Evolutionary conservation across 2,113 vertebrate species (phyloP), one percentile per base, ranked within the genome.

Genomic region (Platichthys stellatus): DNA sequence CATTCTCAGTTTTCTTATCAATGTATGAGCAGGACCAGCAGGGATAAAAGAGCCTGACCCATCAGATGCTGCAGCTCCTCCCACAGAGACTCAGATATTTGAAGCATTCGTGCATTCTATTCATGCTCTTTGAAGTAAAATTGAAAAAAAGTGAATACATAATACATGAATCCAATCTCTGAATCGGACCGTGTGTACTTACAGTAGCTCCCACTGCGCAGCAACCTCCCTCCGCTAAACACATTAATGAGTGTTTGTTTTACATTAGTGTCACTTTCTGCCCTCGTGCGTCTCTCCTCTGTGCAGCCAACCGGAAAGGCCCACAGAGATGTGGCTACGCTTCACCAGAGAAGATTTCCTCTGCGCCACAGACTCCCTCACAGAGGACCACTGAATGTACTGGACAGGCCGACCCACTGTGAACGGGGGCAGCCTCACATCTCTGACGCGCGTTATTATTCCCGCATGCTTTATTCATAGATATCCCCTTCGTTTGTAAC

Each of bases 211-310:
- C 78, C 45, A 15, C 78, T 76, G 88, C 57, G 78, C 69, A 58
- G 51, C 69, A 66, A 70, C 56, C 72, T 70, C 74, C 45, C 57
- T 73, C 74, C 83, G 21, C 76, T 90, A 90, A 77, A 85, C 77
- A 90, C 65, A 61, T 66, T 89, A 92, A 87, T 81, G 67, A 90
- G 78, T 88, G 91, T 93, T 93, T 87, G 86, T 92, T 91, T 93
- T 88, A 82, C 90, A 91, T 93, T 91, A 93, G 91, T 91, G 89
- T 92, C 91, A 90, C 87, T 93, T 87, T 85, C 86, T 89, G 88
- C 87, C 81, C 85, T 54, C 7, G 63, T 90, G 87, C 72, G 57
- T 78, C 64, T 74, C 81, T 49, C 70, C 66, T 14, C 4, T 2
- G 90, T 74, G 88, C 90, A 82, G 80, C 82, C 83, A 61, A 76